A percentile compares a stretch with the other conserved stretches of the same genome.
Evolutionary conservation across 2,113 vertebrate genomes (phyloP).

Genomic region (Fulmarus glacialis): DNA sequence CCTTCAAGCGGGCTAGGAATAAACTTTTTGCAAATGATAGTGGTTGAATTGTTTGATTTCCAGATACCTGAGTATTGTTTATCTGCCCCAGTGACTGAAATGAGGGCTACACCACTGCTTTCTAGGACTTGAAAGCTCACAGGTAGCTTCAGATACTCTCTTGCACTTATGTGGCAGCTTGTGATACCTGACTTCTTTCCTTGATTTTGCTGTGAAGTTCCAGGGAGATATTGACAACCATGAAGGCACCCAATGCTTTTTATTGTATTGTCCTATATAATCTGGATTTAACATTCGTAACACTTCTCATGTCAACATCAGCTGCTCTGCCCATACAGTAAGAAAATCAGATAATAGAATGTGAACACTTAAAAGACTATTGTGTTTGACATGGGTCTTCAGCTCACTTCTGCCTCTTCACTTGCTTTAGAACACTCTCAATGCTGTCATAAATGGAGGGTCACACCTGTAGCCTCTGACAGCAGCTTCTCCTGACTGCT

Average conservation of each 20-base stretch:
- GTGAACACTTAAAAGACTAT: neutral
- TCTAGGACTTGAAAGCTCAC: neutral
- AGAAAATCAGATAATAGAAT: neutral
- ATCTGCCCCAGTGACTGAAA: neutral
- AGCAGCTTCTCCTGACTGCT: neutral
- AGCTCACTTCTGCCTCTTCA: neutral
- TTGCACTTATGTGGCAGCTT: neutral
- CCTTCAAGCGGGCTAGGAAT: neutral
- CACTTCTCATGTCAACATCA: neutral
- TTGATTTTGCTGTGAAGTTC: neutral
- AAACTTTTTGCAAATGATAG: neutral
- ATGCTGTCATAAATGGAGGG: neutral
- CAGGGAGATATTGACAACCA: neutral
- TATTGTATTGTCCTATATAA: neutral
- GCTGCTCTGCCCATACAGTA: neutral
- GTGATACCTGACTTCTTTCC: neutral
- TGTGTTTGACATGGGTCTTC: neutral
- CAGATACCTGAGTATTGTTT: neutral
- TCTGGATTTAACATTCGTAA: neutral
- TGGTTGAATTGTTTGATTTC: neutral
- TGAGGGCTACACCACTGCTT: neutral
- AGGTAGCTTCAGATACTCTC: neutral
- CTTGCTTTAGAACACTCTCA: neutral
- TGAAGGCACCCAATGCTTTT: neutral
- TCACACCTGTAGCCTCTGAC: neutral